Base-by-base conservation (phyloP, 2,888 invertebrate species). In the Pharmacophagus antenor region DNA sequence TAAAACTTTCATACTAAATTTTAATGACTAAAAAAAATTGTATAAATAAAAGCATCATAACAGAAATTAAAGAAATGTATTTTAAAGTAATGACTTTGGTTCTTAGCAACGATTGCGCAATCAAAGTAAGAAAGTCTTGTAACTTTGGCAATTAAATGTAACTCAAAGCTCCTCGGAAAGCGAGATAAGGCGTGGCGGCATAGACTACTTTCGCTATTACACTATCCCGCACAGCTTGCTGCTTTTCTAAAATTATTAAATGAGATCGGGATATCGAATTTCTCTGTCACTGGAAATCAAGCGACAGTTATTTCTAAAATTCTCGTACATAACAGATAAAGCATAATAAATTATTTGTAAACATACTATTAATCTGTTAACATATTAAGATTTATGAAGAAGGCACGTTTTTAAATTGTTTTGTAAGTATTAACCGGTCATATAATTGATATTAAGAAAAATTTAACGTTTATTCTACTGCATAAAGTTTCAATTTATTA, bases 71-170 rank as follows among this genome's bases (percentile, higher is more conserved):
- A 44, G 44, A 53, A 18, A 53, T 25, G 44, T 44, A 41, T 53
- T 53, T 53, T 53, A 53, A 44, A 44, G 53, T 53, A 48, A 44
- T 15, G 25, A 23, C 23, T 53, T 18, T 15, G 25, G 18, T 53
- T 53, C 53, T 53, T 44, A 22, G 18, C 53, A 42, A 53, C 42
- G 42, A 42, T 53, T 53, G 42, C 53, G 42, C 53, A 53, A 53
- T 53, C 53, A 53, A 44, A 44, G 42, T 17, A 44, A n/a, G 42
- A 44, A 44, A 41, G 56, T 48, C 56, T 48, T 41, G 22, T 47
- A 56, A 56, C 56, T 56, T 56, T 48, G 41, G 22, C 56, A 56
- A 56, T 56, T 56, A 56, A 48, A 56, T 56, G 56, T 48, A 56
- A 47, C 56, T 48, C 31, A 21, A 22, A 56, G 48, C 18, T 37